A percentile compares a stretch with the other conserved stretches of the same genome.
Evolutionary conservation across 2,888 invertebrate species (phyloP).

Genomic region (Thyatira batis): DNA sequence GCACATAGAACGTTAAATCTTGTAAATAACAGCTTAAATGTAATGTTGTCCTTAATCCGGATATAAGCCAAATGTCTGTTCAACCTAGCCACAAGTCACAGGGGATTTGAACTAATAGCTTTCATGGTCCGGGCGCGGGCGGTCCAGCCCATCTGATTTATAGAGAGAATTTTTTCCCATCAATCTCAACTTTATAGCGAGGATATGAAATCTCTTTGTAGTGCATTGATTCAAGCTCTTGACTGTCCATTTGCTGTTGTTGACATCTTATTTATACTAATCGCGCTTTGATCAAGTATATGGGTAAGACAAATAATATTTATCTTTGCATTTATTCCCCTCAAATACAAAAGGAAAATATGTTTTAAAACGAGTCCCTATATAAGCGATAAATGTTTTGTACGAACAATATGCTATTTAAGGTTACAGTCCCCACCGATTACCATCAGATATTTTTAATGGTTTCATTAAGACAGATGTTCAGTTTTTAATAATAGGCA

Average conservation of each 20-base stretch:
- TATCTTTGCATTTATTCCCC: neutral
- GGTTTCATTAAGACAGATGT: constrained; percentile 62
- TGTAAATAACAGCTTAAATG: too few relatives aligned
- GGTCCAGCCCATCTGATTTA: constrained; percentile 35
- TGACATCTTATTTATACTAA: constrained; percentile 48
- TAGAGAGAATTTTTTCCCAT: constrained; percentile 39
- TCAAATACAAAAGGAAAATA: too few relatives aligned
- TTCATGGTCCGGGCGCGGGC: constrained; percentile 40
- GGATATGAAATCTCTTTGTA: constrained; percentile 41
- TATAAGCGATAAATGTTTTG: neutral
- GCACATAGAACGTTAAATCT: too few relatives aligned
- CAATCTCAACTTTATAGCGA: constrained; percentile 45
- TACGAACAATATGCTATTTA: neutral
- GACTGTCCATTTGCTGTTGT: constrained; percentile 56
- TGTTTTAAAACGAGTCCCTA: too few relatives aligned
- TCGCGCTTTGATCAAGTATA: constrained; percentile 36
- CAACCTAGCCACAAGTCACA: constrained; percentile 34
- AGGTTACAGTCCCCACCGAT: constrained; percentile 34
- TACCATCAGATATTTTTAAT: constrained; percentile 46
- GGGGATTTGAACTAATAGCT: constrained; percentile 63
- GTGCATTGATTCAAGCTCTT: constrained; percentile 32
- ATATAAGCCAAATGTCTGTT: neutral
- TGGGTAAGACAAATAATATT: constrained; percentile 8
- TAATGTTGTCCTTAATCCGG: too few relatives aligned
- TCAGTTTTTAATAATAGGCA: constrained; percentile 47